These are phyloP conservation scores for Pseudomyrmex pallidus DNA, from an alignment of 1,140 invertebrate genomes.

Conservation along the genomic window DNA sequence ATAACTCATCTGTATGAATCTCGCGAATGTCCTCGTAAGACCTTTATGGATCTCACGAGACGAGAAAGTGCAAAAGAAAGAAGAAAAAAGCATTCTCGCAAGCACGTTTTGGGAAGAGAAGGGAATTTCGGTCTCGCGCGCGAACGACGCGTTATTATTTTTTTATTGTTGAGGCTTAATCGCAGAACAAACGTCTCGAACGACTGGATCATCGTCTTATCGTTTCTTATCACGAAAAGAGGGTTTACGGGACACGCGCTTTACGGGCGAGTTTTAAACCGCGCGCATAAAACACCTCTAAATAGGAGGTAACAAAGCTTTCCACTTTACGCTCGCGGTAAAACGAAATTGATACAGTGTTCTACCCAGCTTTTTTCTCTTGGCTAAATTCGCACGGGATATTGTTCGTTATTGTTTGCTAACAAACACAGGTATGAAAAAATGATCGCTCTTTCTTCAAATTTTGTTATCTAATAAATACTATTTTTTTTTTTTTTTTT, in stretches of 20 bases:
- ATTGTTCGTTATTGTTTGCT: constrained; percentile 7
- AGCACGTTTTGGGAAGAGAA: not conserved
- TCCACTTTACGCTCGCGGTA: constrained; percentile 42
- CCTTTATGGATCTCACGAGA: constrained; percentile 5
- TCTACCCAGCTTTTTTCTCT: not conserved
- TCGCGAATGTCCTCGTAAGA: constrained; percentile 9
- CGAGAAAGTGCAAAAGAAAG: too few relatives aligned
- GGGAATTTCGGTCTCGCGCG: not conserved
- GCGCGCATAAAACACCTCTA: constrained; percentile 53
- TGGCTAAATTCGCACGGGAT: not conserved
- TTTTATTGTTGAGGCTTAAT: constrained; percentile 44
- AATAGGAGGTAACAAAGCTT: constrained; percentile 49
- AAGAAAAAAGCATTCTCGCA: not conserved
- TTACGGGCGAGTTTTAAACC: constrained; percentile 43
- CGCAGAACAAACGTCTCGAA: constrained; percentile 12
- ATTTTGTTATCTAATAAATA: not conserved
- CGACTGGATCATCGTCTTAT: constrained; percentile 39
- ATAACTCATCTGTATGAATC: constrained; percentile 33
- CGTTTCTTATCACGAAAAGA: constrained; percentile 49
- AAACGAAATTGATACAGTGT: constrained; percentile 57
- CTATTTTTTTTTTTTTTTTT: not conserved
- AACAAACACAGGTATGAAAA: not conserved
- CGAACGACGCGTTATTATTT: constrained; percentile 27
- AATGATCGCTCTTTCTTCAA: not conserved
- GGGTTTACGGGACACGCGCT: constrained; percentile 30